A percentile compares a stretch with the other conserved stretches of the same genome.
These are phyloP conservation scores for Epizoanthus scotinus DNA, from an alignment of 92 coral and sea anemone species.

Conservation along the genomic window DNA sequence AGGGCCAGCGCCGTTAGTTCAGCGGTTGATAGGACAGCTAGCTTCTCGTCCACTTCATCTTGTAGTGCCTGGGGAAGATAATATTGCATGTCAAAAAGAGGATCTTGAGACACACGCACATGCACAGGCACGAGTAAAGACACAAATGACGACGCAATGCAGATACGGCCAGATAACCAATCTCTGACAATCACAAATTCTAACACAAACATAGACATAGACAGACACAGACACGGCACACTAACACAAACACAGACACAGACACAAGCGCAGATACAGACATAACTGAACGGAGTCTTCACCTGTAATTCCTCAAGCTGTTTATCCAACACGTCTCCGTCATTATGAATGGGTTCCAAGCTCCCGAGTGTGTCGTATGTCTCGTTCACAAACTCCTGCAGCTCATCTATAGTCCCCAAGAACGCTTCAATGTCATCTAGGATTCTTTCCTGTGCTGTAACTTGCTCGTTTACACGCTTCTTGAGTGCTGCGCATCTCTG, in stretches of 20 bases:
- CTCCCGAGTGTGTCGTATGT: slow-evolving; percentile 64
- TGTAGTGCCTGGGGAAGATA: slow-evolving; percentile 60
- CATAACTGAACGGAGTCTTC: not conserved
- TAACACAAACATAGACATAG: not conserved
- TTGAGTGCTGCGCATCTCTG: slow-evolving; percentile 60
- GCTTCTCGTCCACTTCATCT: slow-evolving; percentile 68
- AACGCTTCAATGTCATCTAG: slow-evolving; percentile 72
- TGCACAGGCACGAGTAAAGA: not conserved
- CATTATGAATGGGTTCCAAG: slow-evolving; percentile 83
- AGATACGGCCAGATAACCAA: not conserved
- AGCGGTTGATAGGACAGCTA: slow-evolving; percentile 67
- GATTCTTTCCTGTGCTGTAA: slow-evolving; percentile 63
- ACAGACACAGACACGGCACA: not conserved
- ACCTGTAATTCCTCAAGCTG: slow-evolving; percentile 85
- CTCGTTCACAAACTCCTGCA: slow-evolving; percentile 60
- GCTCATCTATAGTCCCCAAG: slow-evolving; percentile 70
- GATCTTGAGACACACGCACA: not conserved
- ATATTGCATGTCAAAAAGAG: not conserved
- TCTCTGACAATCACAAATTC: too few relatives aligned
- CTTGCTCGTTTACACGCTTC: slow-evolving; percentile 63
- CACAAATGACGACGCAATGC: not conserved
- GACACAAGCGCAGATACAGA: not conserved
- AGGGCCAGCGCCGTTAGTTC: slow-evolving; percentile 78
- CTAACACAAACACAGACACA: not conserved
- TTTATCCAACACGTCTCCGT: slow-evolving; percentile 68